Evolutionary conservation across 2,113 vertebrate genomes (phyloP).

Genomic region (Pygoscelis adeliae): DNA sequence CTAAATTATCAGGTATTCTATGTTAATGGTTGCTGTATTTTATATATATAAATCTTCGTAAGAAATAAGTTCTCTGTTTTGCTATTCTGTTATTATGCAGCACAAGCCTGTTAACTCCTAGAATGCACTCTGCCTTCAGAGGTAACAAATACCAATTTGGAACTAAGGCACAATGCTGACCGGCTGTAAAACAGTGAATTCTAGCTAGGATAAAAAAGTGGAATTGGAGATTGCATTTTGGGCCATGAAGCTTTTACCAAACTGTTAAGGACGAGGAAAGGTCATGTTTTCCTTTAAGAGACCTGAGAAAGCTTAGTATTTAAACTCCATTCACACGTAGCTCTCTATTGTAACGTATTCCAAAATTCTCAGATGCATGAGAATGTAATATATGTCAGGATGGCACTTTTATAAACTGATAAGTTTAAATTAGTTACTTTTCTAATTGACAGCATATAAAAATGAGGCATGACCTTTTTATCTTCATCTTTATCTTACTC

Average conservation of each 20-base stretch:
- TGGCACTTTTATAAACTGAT: background rate
- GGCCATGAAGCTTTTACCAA: background rate
- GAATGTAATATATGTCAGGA: background rate
- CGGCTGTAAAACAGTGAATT: background rate
- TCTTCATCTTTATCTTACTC: constrained; percentile 2
- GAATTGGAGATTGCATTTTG: background rate
- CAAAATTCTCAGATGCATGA: background rate
- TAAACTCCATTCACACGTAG: background rate
- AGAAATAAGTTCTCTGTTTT: background rate
- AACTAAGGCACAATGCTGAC: background rate
- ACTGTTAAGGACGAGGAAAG: background rate
- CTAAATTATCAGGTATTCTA: background rate
- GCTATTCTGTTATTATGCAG: background rate
- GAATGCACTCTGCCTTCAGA: constrained; percentile 26
- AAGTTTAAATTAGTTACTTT: background rate
- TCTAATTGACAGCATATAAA: background rate
- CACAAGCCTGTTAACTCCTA: background rate
- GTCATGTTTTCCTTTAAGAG: background rate
- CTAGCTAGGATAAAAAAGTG: constrained; percentile 13
- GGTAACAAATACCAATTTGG: background rate
- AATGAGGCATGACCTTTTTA: constrained; percentile 14
- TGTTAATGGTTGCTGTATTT: background rate
- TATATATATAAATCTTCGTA: background rate
- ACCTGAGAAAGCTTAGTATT: constrained; percentile 12
- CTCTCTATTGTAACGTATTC: background rate